Conservation (phyloP, 1,140 invertebrate genomes). For the Panulirus ornatus region DNA sequence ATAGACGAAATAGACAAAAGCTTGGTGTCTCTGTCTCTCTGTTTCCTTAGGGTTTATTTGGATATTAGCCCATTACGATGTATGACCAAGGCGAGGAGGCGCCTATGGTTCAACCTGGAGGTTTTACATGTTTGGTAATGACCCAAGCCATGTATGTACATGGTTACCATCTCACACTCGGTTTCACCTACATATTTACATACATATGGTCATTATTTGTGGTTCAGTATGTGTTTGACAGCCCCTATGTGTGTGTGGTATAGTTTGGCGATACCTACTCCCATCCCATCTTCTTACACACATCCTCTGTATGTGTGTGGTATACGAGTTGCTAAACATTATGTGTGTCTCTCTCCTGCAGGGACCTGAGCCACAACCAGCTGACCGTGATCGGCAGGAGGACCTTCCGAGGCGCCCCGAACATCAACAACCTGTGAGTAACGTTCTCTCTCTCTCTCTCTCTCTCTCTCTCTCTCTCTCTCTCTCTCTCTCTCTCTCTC, state of each 20-base stretch:
- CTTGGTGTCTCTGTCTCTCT: too few relatives aligned
- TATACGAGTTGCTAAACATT: background rate
- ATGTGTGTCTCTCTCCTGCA: conserved; percentile 81
- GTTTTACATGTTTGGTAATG: too few relatives aligned
- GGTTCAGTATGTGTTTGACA: background rate
- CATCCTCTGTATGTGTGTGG: background rate
- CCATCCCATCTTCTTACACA: background rate
- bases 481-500: background rate
- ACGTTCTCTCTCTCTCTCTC: background rate
- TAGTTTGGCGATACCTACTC: background rate
- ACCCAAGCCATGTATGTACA: too few relatives aligned
- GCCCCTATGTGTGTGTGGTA: background rate
- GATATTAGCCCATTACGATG: too few relatives aligned
- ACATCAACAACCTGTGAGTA: conserved; percentile 88
- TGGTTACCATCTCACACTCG: too few relatives aligned
- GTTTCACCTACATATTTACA: too few relatives aligned
- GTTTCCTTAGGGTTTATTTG: too few relatives aligned
- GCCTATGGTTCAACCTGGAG: too few relatives aligned
- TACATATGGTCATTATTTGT: too few relatives aligned
- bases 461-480: background rate
- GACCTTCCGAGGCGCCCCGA: conserved; percentile 89
- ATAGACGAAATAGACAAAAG: too few relatives aligned
- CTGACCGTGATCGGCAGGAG: conserved; percentile 90
- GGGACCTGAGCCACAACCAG: conserved; percentile 95
- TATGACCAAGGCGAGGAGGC: too few relatives aligned